These are phyloP conservation scores for Sminthurinus aureus DNA, from an alignment of 2,888 invertebrate genomes.

Conservation along the genomic window DNA sequence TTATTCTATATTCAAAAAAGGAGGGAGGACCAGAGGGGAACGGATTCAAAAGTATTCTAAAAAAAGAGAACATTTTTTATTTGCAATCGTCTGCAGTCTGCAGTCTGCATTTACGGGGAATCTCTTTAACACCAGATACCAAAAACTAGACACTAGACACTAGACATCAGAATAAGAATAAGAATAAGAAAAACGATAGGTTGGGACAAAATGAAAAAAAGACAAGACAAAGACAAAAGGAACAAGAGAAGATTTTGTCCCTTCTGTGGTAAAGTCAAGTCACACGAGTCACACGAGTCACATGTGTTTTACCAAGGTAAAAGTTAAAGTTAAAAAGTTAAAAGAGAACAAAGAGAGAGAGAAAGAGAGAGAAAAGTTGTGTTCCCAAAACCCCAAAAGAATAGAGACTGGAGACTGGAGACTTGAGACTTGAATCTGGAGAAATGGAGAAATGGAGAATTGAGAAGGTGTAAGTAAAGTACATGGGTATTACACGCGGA, in stretches of 20 bases:
- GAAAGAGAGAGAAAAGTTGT: slow-evolving; percentile 9
- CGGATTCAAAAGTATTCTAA: neutral
- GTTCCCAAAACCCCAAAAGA: slow-evolving; percentile 16
- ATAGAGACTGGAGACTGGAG: too few relatives aligned
- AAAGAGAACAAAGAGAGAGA: neutral
- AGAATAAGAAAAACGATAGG: neutral
- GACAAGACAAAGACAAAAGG: neutral
- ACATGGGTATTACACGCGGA: neutral
- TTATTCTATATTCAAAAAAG: too few relatives aligned
- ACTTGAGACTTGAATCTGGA: too few relatives aligned
- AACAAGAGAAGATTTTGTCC: neutral
- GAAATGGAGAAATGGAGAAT: neutral
- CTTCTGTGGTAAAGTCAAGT: neutral
- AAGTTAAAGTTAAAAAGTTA: slow-evolving; percentile 18
- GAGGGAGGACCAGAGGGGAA: neutral
- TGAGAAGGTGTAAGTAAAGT: slow-evolving; percentile 28
- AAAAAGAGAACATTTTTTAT: slow-evolving; percentile 21
- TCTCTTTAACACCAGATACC: neutral
- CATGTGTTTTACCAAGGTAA: slow-evolving; percentile 29
- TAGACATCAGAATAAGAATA: neutral
- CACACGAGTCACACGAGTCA: too few relatives aligned
- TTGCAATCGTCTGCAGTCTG: slow-evolving; percentile 35
- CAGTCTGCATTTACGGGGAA: slow-evolving; percentile 14
- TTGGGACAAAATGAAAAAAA: neutral
- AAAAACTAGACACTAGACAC: neutral